Evolutionary conservation across 2,797 vertebrate genomes (phyloP), one percentile per base, ranked within the genome.

Genomic region (Pitangus sulphuratus): DNA sequence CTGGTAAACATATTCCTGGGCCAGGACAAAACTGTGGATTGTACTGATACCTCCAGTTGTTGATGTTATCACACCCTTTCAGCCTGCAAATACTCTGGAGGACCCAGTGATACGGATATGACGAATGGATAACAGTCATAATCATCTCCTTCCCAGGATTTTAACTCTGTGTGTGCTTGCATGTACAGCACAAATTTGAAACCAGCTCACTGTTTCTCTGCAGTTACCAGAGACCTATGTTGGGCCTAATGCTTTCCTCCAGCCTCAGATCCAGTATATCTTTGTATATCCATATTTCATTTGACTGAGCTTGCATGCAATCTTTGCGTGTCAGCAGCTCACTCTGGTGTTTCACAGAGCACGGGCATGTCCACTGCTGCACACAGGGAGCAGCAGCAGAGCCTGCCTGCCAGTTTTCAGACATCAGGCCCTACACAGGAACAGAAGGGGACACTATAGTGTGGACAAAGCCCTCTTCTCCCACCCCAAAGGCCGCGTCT

Each of bases 341-440:
- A 1, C 30, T 9, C 51, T 28, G 22, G 12, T 25, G 18, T 17
- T 40, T 54, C 26, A 17, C 16, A 39, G 25, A 9, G 31, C 33
- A 35, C 1, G 2, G 25, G 4, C 17, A 11, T 1, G 1, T 3
- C 3, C 4, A 2, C 14, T n/a, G 58, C 26, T n/a, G 4, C 30
- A 2, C 20, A 6, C 9, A 14, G 28, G 11, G 22, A 20, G 19
- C 45, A 74, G 22, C 19, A 14, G 5, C 15, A 60, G 42, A 39
- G 6, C 4, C 45, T 60, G 30, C n/a, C 35, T 70, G 64, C 30
- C 58, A 26, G 11, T 10, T 8, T 31, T n/a, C 19, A 16, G 16
- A 31, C 33, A 74, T 50, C 28, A 47, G 19, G 9, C 7, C 4
- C 11, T 26, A 21, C 24, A 26, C 9, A 35, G 47, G 39, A 40